A percentile compares a stretch with the other conserved stretches of the same genome.
phyloP scores from a whole-genome alignment of 2,797 vertebrate genomes.

The Chelonia mydas region DNA sequence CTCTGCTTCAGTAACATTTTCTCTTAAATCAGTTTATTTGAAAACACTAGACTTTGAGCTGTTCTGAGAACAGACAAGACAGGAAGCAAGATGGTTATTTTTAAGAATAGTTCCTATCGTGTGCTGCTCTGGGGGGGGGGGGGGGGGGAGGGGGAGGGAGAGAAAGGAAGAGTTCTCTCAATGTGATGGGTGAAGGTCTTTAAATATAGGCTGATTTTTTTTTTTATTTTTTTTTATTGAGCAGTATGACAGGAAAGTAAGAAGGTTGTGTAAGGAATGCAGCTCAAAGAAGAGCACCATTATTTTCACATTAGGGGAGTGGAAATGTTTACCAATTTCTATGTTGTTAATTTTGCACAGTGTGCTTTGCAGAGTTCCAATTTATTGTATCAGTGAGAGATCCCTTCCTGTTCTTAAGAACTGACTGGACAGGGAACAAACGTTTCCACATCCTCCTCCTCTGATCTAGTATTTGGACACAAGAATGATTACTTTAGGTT shows the following conservation, averaged over 20 bases:
- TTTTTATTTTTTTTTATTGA: not conserved
- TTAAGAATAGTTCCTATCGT: slow-evolving; percentile 36
- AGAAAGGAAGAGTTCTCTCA: slow-evolving; percentile 13
- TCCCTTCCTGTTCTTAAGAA: not conserved
- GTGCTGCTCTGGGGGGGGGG: not conserved
- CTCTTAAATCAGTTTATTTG: slow-evolving; percentile 34
- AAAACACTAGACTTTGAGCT: slow-evolving; percentile 12
- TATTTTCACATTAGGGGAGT: not conserved
- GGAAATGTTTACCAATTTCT: not conserved
- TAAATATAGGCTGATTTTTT: not conserved
- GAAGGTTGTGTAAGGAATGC: not conserved
- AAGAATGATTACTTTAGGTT: not conserved
- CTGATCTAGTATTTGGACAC: not conserved
- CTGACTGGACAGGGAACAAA: not conserved
- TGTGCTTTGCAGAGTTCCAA: not conserved
- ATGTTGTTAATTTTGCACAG: not conserved
- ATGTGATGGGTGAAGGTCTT: slow-evolving; percentile 41
- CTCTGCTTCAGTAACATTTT: not conserved
- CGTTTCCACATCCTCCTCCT: not conserved
- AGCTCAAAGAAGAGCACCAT: not conserved
- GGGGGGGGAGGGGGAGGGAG: too few species aligned
- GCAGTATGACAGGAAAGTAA: not conserved
- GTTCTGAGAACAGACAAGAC: slow-evolving; percentile 3
- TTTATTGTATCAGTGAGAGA: not conserved
- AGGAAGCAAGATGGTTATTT: not conserved